phyloP scores from a whole-genome alignment of 92 coral and sea anemone genomes.

The Zoanthus sociatus region DNA sequence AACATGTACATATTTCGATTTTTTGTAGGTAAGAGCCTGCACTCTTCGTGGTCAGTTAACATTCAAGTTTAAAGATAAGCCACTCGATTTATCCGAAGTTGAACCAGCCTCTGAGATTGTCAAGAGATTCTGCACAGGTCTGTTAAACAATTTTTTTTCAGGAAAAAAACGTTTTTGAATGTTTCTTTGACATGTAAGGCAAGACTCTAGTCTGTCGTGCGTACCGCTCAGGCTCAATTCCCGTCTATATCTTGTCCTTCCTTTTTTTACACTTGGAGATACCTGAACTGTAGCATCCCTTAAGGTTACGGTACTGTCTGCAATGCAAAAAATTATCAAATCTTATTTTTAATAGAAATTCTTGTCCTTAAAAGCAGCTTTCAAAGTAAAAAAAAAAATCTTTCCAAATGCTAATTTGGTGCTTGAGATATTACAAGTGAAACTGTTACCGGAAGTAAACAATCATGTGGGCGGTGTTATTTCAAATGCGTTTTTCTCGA shows the following conservation, averaged over 20 bases:
- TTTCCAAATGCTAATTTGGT: no score
- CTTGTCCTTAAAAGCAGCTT: no score
- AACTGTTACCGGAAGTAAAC: no score
- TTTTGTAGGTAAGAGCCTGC: constrained; percentile 87
- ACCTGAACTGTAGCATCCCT: not conserved
- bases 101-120: constrained; percentile 96
- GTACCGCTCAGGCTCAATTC: not conserved
- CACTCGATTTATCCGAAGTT: constrained; percentile 90
- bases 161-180: no score
- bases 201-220: not conserved
- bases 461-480: no score
- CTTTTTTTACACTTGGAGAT: not conserved
- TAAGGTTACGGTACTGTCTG: no score
- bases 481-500: no score
- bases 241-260: not conserved
- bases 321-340: no score
- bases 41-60: constrained; percentile 95
- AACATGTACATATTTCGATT: no score
- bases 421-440: no score
- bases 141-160: not conserved
- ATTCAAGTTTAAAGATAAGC: constrained; percentile 77
- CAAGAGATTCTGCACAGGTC: constrained; percentile 93
- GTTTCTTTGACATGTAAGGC: not conserved
- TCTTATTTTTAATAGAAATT: no score
- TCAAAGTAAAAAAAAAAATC: no score